These are phyloP conservation scores for Leptura quadrifasciata DNA, from an alignment of 2,888 invertebrate genomes.

Conservation along the genomic window DNA sequence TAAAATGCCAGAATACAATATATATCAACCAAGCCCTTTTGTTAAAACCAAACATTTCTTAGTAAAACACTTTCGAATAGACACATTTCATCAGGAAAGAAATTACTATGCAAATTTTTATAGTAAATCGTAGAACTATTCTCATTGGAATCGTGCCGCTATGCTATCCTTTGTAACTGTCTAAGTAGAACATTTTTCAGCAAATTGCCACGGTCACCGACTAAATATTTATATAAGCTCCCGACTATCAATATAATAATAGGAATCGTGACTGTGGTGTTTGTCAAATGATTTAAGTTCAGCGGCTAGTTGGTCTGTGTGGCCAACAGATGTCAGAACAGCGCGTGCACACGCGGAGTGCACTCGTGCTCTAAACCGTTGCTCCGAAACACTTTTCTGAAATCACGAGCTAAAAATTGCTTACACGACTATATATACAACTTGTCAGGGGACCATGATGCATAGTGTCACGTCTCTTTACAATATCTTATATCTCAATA, in stretches of 20 bases:
- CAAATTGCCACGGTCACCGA: slow-evolving; percentile 33
- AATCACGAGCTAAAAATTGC: slow-evolving; percentile 33
- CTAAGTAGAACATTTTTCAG: slow-evolving; percentile 18
- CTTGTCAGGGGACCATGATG: slow-evolving; percentile 20
- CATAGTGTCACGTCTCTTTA: slow-evolving; percentile 11
- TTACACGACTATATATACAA: slow-evolving; percentile 28
- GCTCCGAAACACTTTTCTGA: slow-evolving; percentile 38
- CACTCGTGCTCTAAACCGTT: slow-evolving; percentile 37
- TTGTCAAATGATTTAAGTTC: slow-evolving; percentile 40
- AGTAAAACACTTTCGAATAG: no score
- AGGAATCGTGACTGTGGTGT: slow-evolving; percentile 38
- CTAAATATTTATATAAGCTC: slow-evolving; percentile 36
- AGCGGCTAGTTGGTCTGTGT: slow-evolving; percentile 39
- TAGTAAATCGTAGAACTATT: background rate
- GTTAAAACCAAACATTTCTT: no score
- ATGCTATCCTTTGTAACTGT: slow-evolving; percentile 13
- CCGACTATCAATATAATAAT: slow-evolving; percentile 39
- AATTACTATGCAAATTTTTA: background rate
- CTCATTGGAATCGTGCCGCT: slow-evolving; percentile 9
- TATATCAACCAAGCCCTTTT: no score
- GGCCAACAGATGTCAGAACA: slow-evolving; percentile 44
- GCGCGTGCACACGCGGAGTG: slow-evolving; percentile 32
- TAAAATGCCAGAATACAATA: no score
- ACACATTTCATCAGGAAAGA: background rate
- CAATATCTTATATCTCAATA: slow-evolving; percentile 16